A percentile compares a stretch with the other conserved stretches of the same genome.
Evolutionary conservation across 1,140 invertebrate species (phyloP).

Genomic region (Dinoponera quadriceps): DNA sequence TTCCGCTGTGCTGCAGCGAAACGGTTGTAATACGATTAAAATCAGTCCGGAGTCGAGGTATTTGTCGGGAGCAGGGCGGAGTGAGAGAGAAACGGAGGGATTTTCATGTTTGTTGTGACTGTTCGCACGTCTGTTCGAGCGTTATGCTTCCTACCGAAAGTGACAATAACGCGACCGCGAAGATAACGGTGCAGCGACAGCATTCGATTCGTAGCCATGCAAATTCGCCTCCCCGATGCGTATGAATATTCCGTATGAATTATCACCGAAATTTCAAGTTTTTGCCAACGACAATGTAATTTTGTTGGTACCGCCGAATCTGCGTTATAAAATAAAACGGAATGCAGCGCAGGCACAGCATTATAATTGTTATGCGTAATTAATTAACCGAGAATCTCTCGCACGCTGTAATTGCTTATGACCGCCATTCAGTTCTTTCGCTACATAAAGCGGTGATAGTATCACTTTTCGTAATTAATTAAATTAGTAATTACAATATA

Average conservation of each 20-base stretch:
- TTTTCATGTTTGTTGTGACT: neutral
- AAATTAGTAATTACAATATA: constrained; percentile 55
- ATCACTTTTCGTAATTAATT: constrained; percentile 61
- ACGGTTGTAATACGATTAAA: neutral
- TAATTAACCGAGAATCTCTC: constrained; percentile 48
- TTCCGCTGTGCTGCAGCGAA: neutral
- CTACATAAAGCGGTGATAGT: constrained; percentile 29
- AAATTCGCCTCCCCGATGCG: neutral
- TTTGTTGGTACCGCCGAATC: neutral
- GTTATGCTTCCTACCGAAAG: neutral
- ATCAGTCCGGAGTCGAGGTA: neutral
- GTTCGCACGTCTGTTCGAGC: neutral
- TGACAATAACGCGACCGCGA: neutral
- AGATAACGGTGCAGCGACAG: neutral
- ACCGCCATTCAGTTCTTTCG: constrained; percentile 38
- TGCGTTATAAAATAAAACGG: constrained; percentile 22
- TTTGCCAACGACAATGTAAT: constrained; percentile 16
- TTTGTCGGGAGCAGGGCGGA: too few relatives aligned
- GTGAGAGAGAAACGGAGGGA: neutral
- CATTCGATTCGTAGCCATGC: neutral
- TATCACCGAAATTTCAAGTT: constrained; percentile 22
- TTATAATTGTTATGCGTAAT: constrained; percentile 45
- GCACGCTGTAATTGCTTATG: constrained; percentile 44
- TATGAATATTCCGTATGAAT: constrained; percentile 3
- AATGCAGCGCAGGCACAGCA: neutral